Base-by-base conservation (phyloP, 2,797 vertebrate species). In the Octomys mimax region DNA sequence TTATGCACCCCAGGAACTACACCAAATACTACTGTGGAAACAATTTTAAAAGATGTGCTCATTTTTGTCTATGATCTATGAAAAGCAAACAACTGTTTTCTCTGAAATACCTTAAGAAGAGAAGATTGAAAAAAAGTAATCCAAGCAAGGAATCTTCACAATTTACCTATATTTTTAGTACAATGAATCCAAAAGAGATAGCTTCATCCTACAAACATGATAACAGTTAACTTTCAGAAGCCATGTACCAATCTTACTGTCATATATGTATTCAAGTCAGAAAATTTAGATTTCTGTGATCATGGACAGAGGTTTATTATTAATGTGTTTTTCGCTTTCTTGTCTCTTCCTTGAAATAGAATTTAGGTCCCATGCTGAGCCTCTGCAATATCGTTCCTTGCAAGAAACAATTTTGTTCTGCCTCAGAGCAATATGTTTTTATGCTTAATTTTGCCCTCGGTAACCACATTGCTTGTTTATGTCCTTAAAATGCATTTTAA, bases 401-500 rank as follows among this genome's bases (percentile, higher is more conserved):
- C 95, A 97, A 98, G 98, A 98, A 98, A 97, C 61, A 85, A 96
- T 97, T 98, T 97, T 97, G 92, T 98, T 98, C 98, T 97, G 97
- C 97, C 98, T 98, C 97, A 97, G 83, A 98, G 97, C 98, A 97
- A 96, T 98, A 97, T 95, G 98, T 98, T 98, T 98, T 98, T 98
- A 97, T 98, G 98, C 97, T 98, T 98, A 98, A 98, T 98, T 98
- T 98, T 98, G 98, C 96, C 96, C 97, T 97, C 93, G 94, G 89
- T 98, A 98, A 98, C 96, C 94, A 97, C 97, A 98, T 96, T 92
- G 95, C 96, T 98, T 98, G 98, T 98, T 98, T 98, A 98, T 98
- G 97, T 98, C 98, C 94, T 98, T 98, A 98, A 98, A 98, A 98
- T 95, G 97, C 93, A 96, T 98, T 98, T 98, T 98, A 98, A 98